Percentiles rank a stretch among this genome's conserved stretches.
phyloP scores from a whole-genome alignment of 2,797 vertebrate species.

The Lacerta agilis region DNA sequence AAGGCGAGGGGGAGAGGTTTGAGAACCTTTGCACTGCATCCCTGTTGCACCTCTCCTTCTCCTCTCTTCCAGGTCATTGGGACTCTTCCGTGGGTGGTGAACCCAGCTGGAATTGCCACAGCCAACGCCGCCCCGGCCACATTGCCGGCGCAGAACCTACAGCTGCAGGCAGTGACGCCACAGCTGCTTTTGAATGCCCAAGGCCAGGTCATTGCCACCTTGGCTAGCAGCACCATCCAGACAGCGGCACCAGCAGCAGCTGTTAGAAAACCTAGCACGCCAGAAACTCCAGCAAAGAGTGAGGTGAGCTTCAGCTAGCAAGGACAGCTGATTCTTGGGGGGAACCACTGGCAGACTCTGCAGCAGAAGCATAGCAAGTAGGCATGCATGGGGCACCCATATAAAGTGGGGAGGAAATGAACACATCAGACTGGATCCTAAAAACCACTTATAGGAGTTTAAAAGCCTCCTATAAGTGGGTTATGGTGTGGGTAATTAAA shows the following conservation, averaged over 20 bases:
- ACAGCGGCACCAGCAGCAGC: slow-evolving; percentile 78
- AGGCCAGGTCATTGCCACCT: slow-evolving; percentile 93
- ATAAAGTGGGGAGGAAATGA: too few relatives aligned
- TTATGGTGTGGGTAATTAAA: neutral
- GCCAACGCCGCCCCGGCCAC: slow-evolving; percentile 76
- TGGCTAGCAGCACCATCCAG: slow-evolving; percentile 83
- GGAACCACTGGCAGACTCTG: neutral
- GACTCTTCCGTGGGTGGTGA: slow-evolving; percentile 90
- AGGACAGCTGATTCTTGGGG: neutral
- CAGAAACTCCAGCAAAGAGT: slow-evolving; percentile 72
- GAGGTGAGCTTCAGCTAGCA: slow-evolving; percentile 68
- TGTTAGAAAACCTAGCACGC: slow-evolving; percentile 81
- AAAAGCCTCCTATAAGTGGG: neutral
- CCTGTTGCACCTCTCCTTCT: neutral
- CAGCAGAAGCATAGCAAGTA: neutral
- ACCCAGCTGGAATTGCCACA: slow-evolving; percentile 84
- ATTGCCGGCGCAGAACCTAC: slow-evolving; percentile 84
- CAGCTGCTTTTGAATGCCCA: slow-evolving; percentile 93
- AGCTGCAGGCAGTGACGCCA: slow-evolving; percentile 90
- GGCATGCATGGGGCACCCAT: neutral
- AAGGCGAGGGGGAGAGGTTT: neutral
- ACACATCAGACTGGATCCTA: neutral
- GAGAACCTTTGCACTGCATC: neutral
- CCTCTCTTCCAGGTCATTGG: slow-evolving; percentile 87
- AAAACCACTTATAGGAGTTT: neutral